A percentile compares a stretch with the other conserved stretches of the same genome.
Conservation (phyloP, 2,113 vertebrate species). For the Nettapus auritus region DNA sequence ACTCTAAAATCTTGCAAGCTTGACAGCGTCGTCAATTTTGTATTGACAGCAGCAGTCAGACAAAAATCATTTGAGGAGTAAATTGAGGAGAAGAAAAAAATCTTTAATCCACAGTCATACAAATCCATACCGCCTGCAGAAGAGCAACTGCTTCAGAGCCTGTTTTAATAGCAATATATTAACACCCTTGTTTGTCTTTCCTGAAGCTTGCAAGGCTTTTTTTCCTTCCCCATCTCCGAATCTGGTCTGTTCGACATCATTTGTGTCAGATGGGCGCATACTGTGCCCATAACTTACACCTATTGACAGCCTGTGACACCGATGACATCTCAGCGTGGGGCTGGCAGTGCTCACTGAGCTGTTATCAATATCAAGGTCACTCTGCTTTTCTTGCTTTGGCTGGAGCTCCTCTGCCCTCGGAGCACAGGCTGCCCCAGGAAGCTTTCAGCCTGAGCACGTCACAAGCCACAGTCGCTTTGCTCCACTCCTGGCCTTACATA, state of each 20-base stretch:
- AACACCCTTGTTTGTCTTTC: constrained; percentile 41
- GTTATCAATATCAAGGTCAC: constrained; percentile 53
- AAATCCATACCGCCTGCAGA: constrained; percentile 37
- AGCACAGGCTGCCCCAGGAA: neutral
- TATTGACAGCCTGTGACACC: neutral
- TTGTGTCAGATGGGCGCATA: neutral
- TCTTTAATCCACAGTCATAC: constrained; percentile 30
- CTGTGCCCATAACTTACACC: neutral
- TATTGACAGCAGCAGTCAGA: constrained; percentile 61
- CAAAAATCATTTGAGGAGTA: constrained; percentile 44
- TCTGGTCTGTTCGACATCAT: neutral
- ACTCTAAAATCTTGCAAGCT: constrained; percentile 35
- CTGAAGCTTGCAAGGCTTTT: neutral
- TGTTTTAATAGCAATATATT: constrained; percentile 21
- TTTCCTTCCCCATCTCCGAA: neutral
- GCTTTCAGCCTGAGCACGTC: neutral
- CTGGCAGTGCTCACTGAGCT: constrained; percentile 12
- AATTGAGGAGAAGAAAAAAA: constrained; percentile 30
- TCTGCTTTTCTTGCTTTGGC: neutral
- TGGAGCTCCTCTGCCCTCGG: neutral
- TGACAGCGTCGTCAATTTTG: constrained; percentile 55
- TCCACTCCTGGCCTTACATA: neutral
- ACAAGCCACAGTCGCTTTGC: neutral
- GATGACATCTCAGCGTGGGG: neutral
- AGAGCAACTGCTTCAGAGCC: neutral